Conservation (phyloP, 2,113 vertebrate species). For the Empidonax alnorum region DNA sequence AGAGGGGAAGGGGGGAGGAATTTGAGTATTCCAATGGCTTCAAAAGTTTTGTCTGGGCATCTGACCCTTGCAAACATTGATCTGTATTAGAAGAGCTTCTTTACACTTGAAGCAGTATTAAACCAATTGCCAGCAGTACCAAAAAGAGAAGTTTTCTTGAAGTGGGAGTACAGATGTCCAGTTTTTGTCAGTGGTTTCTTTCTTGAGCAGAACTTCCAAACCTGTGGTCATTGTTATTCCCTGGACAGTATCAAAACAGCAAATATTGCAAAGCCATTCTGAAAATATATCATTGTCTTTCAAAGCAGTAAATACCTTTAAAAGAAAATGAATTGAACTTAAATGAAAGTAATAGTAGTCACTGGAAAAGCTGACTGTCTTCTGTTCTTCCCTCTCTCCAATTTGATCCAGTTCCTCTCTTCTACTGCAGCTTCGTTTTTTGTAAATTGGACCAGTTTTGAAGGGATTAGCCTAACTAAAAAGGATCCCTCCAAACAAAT, state of each 20-base stretch:
- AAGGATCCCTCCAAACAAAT: background rate
- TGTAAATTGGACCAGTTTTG: background rate
- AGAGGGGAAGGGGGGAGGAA: fast-evolving
- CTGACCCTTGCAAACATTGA: fast-evolving
- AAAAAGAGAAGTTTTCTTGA: background rate
- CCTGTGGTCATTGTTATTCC: background rate
- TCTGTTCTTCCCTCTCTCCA: background rate
- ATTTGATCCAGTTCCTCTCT: background rate
- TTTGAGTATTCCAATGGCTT: background rate
- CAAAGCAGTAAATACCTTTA: background rate
- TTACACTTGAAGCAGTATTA: background rate
- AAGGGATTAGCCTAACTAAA: background rate
- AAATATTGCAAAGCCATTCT: background rate
- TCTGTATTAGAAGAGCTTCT: background rate
- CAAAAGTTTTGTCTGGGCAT: background rate
- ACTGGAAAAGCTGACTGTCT: background rate
- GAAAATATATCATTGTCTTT: background rate
- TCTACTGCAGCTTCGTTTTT: background rate
- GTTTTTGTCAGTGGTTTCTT: background rate
- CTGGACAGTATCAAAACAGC: background rate
- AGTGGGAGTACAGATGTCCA: background rate
- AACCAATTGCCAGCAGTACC: background rate
- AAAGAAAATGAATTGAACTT: background rate
- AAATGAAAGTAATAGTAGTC: background rate
- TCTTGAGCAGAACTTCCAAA: background rate